phyloP scores from a whole-genome alignment of 2,888 invertebrate species.

The Plagodis dolabraria region DNA sequence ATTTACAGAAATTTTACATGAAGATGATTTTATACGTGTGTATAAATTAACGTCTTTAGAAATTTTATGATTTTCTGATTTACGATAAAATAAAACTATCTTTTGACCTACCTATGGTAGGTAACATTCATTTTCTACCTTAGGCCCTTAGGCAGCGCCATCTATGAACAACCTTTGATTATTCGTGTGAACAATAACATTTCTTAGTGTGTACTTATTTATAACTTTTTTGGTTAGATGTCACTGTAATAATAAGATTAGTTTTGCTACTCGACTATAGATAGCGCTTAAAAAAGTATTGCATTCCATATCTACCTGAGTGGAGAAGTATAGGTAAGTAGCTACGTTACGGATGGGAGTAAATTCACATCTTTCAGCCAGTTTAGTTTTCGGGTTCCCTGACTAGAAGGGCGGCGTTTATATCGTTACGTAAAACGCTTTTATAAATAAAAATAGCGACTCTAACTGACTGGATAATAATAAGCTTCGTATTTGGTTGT shows the following conservation, averaged over 20 bases:
- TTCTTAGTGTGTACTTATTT: too few relatives aligned
- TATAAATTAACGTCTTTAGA: too few relatives aligned
- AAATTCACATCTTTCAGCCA: slow-evolving; percentile 62
- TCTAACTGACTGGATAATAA: not conserved
- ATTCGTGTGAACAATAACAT: too few relatives aligned
- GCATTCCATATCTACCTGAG: slow-evolving; percentile 12
- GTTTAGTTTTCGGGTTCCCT: slow-evolving; percentile 76
- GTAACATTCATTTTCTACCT: too few relatives aligned
- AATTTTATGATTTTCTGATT: too few relatives aligned
- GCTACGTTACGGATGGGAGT: slow-evolving; percentile 38
- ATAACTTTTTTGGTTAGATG: slow-evolving; percentile 12
- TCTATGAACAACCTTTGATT: too few relatives aligned
- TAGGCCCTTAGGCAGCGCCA: too few relatives aligned
- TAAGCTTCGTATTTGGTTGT: not conserved
- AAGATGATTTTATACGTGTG: too few relatives aligned
- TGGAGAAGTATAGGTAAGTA: slow-evolving; percentile 17
- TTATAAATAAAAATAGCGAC: slow-evolving; percentile 62
- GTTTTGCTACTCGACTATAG: slow-evolving; percentile 55
- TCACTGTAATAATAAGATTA: slow-evolving; percentile 4
- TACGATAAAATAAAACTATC: too few relatives aligned
- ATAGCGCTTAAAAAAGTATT: slow-evolving; percentile 37
- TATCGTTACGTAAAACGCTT: slow-evolving; percentile 72
- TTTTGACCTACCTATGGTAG: too few relatives aligned
- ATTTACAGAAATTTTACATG: too few relatives aligned
- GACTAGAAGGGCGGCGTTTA: slow-evolving; percentile 74